These are phyloP conservation scores for Tortrix viridana DNA, from an alignment of 2,888 invertebrate species.

Conservation along the genomic window DNA sequence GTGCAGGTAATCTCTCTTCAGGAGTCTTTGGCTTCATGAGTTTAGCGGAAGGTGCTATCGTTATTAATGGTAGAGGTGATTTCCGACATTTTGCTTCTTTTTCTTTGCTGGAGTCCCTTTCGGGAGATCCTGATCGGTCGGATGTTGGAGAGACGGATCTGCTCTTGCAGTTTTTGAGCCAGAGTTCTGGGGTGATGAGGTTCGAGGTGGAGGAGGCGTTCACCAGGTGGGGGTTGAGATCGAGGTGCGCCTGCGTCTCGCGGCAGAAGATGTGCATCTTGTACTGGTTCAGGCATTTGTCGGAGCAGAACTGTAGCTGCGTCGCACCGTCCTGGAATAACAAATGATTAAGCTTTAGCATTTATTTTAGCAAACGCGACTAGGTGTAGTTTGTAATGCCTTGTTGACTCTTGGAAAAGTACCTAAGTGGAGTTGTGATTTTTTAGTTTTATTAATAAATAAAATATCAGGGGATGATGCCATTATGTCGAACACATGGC, in stretches of 20 bases:
- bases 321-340: slow-evolving; percentile 92
- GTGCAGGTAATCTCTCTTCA: slow-evolving; percentile 63
- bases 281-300: slow-evolving; percentile 97
- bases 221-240: slow-evolving; percentile 90
- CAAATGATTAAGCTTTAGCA: slow-evolving; percentile 16
- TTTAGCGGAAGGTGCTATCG: slow-evolving; percentile 87
- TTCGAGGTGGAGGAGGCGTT: slow-evolving; percentile 76
- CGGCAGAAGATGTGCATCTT: slow-evolving; percentile 98
- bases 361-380: too few relatives aligned
- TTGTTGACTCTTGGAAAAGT: too few relatives aligned
- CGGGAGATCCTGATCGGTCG: slow-evolving; percentile 83
- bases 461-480: too few relatives aligned
- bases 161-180: slow-evolving; percentile 92
- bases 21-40: slow-evolving; percentile 80
- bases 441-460: too few relatives aligned
- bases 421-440: too few relatives aligned
- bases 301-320: slow-evolving; percentile 95
- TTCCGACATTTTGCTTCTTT: slow-evolving; percentile 64
- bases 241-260: slow-evolving; percentile 95
- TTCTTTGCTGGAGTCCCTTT: slow-evolving; percentile 54
- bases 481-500: too few relatives aligned
- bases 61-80: slow-evolving; percentile 86
- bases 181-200: slow-evolving; percentile 95
- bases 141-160: slow-evolving; percentile 85
- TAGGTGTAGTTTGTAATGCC: too few relatives aligned